phyloP scores from a whole-genome alignment of 2,888 invertebrate genomes.

The Sabatieria punctata region DNA sequence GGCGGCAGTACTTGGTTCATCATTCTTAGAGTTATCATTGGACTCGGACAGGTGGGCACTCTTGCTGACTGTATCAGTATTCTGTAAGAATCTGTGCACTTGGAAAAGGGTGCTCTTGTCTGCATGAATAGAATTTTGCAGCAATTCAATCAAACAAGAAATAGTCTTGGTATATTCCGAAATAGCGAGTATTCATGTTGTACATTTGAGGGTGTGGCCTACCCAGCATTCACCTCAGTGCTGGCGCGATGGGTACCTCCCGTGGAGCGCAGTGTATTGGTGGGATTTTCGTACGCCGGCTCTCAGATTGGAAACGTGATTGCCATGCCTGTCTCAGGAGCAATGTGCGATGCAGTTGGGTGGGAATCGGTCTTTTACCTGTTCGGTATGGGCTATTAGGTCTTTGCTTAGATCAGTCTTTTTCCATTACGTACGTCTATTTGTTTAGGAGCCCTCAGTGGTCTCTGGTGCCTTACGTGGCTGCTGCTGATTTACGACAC shows the following conservation, averaged over 20 bases:
- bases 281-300: conserved; percentile 45
- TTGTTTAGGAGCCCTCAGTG: neutral
- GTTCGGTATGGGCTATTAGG: conserved; percentile 1
- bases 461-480: neutral
- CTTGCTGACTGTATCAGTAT: no score
- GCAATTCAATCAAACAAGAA: no score
- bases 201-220: conserved; percentile 46
- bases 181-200: no score
- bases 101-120: no score
- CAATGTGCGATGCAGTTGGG: conserved; percentile 37
- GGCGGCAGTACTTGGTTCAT: no score
- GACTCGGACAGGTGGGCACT: neutral
- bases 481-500: neutral
- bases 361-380: neutral
- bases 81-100: no score
- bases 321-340: conserved; percentile 40
- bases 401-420: neutral
- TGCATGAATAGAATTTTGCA: no score
- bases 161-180: no score
- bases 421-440: no score
- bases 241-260: conserved; percentile 76
- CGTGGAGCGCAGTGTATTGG: conserved; percentile 66
- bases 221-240: conserved; percentile 79
- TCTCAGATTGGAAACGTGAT: conserved; percentile 68
- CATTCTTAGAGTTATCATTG: neutral